Percentiles rank a stretch among this genome's conserved stretches.
These are phyloP conservation scores for Omphaloscelis lunosa DNA, from an alignment of 2,888 invertebrate genomes.

Conservation along the genomic window DNA sequence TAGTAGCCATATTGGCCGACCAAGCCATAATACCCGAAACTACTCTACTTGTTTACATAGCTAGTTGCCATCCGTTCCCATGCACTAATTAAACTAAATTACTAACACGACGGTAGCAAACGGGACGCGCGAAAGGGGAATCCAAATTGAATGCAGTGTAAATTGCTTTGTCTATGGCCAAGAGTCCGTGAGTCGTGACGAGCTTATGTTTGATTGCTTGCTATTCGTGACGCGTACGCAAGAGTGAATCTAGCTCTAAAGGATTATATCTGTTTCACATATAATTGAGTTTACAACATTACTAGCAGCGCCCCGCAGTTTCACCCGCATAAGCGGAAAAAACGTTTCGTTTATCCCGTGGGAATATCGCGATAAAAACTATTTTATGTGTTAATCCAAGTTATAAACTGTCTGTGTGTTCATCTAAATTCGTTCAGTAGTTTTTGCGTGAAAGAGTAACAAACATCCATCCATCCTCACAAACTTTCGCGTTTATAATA, in stretches of 20 bases:
- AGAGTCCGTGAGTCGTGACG: background rate
- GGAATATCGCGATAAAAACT: no score
- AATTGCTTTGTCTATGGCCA: constrained; percentile 22
- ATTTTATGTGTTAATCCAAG: no score
- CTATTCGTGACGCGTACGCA: background rate
- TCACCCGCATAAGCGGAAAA: no score
- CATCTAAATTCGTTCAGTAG: no score
- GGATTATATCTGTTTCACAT: background rate
- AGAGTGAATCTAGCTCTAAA: background rate
- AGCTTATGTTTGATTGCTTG: constrained; percentile 21
- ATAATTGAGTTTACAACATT: background rate
- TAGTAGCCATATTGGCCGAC: no score
- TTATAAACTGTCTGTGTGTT: no score
- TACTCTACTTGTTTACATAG: background rate
- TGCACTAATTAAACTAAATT: constrained; percentile 39
- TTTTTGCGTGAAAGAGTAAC: no score
- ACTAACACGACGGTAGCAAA: constrained; percentile 16
- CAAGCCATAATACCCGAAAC: no score
- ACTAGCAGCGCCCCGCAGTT: no score
- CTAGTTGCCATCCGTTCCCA: background rate
- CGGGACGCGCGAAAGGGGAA: background rate
- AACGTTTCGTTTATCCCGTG: no score
- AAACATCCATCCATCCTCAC: no score
- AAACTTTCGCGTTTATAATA: no score
- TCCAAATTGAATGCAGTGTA: constrained; percentile 34